A percentile compares a stretch with the other conserved stretches of the same genome.
phyloP scores from a whole-genome alignment of 2,113 vertebrate species.

The Chinchilla lanigera region DNA sequence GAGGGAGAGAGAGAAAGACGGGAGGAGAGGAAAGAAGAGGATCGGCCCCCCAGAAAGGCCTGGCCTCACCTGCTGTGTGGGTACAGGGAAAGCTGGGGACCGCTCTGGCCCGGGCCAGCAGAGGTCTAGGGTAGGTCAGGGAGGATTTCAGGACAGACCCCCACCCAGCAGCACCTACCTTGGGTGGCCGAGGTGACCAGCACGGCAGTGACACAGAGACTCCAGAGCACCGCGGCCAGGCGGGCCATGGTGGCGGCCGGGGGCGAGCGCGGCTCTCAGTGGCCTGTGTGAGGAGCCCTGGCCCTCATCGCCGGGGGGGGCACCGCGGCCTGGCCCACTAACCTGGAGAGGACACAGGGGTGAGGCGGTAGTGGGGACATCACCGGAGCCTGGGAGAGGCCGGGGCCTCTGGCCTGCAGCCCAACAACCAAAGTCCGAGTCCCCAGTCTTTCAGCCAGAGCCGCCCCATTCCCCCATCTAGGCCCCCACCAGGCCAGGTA shows the following conservation, averaged over 20 bases:
- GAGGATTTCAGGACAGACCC: background rate
- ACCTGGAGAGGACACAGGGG: constrained; percentile 54
- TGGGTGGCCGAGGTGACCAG: constrained; percentile 85
- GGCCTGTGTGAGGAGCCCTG: background rate
- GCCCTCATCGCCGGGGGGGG: constrained; percentile 66
- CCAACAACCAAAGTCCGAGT: too few relatives aligned
- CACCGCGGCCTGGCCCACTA: constrained; percentile 61
- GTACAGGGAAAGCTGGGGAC: background rate
- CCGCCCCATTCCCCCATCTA: too few relatives aligned
- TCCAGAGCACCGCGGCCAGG: constrained; percentile 82
- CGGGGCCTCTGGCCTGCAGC: background rate
- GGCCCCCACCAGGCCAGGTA: background rate
- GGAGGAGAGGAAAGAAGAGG: background rate
- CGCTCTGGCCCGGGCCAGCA: background rate
- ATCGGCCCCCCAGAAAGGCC: background rate
- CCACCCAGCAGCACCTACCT: constrained; percentile 73
- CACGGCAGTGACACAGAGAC: constrained; percentile 80
- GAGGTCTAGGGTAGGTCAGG: background rate
- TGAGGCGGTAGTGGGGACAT: background rate
- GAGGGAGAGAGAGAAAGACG: background rate
- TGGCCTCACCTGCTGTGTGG: background rate
- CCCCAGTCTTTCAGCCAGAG: background rate
- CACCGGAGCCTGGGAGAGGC: background rate
- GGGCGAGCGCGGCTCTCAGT: constrained; percentile 41
- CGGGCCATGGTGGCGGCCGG: constrained; percentile 77